Conservation (phyloP, 1,140 invertebrate species). For the Bathynomus jamesi region DNA sequence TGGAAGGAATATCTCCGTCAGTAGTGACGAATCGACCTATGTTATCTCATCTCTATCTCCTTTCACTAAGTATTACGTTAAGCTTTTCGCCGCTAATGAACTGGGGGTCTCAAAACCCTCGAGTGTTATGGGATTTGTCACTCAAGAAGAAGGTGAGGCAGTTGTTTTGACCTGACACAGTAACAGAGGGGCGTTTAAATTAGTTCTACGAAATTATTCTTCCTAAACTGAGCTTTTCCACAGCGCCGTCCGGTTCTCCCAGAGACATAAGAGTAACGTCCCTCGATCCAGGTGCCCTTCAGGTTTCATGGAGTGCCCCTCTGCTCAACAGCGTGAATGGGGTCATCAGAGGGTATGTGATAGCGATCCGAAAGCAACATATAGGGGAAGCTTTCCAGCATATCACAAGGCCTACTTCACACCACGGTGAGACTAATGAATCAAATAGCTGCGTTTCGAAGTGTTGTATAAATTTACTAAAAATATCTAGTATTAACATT, state of each 20-base stretch:
- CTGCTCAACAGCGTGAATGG: neutral
- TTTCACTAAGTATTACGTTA: conserved; percentile 43
- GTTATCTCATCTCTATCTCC: conserved; percentile 43
- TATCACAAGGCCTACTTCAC: conserved; percentile 3
- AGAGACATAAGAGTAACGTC: neutral
- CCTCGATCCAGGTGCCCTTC: neutral
- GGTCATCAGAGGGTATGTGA: conserved; percentile 3
- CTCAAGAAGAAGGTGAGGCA: conserved; percentile 46
- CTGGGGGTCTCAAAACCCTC: conserved; percentile 46
- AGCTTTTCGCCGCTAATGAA: conserved; percentile 46
- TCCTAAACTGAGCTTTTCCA: neutral
- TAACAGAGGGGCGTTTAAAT: neutral
- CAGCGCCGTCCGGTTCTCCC: conserved; percentile 10
- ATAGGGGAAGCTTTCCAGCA: neutral
- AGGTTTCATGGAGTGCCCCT: neutral
- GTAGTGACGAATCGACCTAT: conserved; percentile 36
- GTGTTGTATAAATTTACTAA: too few relatives aligned
- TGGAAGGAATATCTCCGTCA: conserved; percentile 20
- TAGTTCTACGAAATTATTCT: neutral
- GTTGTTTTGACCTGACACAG: too few relatives aligned
- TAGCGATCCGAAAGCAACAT: conserved; percentile 8
- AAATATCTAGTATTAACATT: too few relatives aligned
- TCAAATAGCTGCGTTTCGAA: too few relatives aligned
- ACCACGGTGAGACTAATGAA: too few relatives aligned
- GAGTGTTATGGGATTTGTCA: conserved; percentile 41